phyloP scores from a whole-genome alignment of 2,113 vertebrate genomes.

The Jaculus jaculus region DNA sequence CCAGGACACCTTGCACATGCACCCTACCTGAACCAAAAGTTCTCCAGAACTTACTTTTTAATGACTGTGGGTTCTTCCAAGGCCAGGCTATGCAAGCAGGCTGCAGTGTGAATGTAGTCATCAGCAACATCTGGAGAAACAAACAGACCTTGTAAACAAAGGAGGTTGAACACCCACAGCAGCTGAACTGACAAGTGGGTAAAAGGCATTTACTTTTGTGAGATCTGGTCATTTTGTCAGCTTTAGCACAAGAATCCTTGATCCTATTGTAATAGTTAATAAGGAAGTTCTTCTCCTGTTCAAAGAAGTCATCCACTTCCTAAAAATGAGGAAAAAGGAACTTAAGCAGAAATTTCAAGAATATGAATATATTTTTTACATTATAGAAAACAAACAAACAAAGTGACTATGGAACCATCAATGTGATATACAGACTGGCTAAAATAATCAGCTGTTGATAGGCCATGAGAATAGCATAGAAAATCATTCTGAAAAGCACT shows the following conservation, averaged over 20 bases:
- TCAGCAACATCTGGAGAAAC: constrained; percentile 93
- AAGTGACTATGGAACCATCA: not conserved
- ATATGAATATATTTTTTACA: not conserved
- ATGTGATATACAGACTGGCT: not conserved
- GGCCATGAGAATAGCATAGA: not conserved
- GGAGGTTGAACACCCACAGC: not conserved
- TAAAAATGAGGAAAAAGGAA: constrained; percentile 75
- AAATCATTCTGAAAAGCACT: not conserved
- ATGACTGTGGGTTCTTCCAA: constrained; percentile 91
- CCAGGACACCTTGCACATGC: not conserved
- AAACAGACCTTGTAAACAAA: constrained; percentile 64
- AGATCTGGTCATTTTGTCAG: constrained; percentile 96
- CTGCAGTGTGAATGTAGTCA: constrained; percentile 95
- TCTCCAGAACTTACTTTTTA: constrained; percentile 89
- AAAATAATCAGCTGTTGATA: not conserved
- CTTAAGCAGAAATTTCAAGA: constrained; percentile 6
- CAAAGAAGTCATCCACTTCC: constrained; percentile 99
- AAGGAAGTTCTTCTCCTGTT: constrained; percentile 97
- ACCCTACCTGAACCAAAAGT: not conserved
- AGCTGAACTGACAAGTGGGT: not conserved
- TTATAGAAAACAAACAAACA: not conserved
- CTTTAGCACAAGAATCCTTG: constrained; percentile 95
- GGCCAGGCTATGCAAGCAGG: constrained; percentile 90
- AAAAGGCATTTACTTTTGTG: constrained; percentile 91
- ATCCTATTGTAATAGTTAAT: constrained; percentile 96